Evolutionary conservation across 2,888 invertebrate genomes (phyloP), one percentile per base, ranked within the genome.

Genomic region (Pelosia muscerda): DNA sequence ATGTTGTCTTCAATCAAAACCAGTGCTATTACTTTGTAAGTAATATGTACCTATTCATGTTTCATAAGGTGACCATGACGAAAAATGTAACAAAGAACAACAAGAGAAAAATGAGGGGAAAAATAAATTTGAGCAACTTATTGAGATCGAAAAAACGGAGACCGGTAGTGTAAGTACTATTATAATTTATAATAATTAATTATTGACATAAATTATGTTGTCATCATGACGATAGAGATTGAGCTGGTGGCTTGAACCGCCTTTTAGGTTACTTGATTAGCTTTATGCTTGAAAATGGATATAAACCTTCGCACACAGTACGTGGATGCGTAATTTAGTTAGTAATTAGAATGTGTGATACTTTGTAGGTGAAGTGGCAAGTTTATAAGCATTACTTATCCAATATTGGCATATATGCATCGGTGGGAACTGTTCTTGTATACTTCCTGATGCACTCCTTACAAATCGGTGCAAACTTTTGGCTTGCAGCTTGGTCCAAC

Each of bases 301-400:
- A 10, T 31, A 31, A 31, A 31, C 31, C 4, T 10, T 31, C 4
- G 31, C 31, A 9, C 31, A 31, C 9, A 6, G 6, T 1, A 31
- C 31, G 31, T 31, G 31, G n/a, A n/a, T n/a, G n/a, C n/a, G n/a
- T n/a, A n/a, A n/a, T n/a, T n/a, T n/a, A n/a, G n/a, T n/a, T n/a
- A n/a, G n/a, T n/a, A n/a, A n/a, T n/a, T n/a, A n/a, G 2, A 42
- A 61, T 4, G 5, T 26, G n/a, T 15, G 23, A 13, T 10, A 23
- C 22, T 31, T 63, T 26, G 8, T 22, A 97, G 97, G 98, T 99
- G 3, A 98, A 98, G 90, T 96, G 97, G 95, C 94, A 95, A 70
- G 98, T 99, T 0, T 99, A 99, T 92, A 96, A 97, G 81, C 97
- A 98, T 88, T 99, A 99, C 89, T 95, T 98, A 76, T 96, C 96